A percentile compares a stretch with the other conserved stretches of the same genome.
Conservation (phyloP, 2,797 vertebrate species). For the Garrulus glandarius region DNA sequence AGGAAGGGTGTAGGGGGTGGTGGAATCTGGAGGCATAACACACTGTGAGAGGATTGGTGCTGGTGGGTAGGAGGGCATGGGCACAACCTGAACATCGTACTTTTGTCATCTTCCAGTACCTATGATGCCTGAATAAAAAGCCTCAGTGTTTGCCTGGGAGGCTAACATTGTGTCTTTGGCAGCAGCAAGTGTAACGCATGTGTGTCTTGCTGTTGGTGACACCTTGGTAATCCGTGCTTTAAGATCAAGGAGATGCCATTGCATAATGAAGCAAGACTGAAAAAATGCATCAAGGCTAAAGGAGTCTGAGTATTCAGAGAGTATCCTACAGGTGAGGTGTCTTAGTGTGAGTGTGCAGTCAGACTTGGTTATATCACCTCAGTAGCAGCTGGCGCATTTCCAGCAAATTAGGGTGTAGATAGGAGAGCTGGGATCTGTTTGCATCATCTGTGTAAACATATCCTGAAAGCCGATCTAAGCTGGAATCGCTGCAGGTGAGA, state of each 20-base stretch:
- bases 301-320: not conserved
- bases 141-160: not conserved
- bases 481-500: not conserved
- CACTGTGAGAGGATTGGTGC: not conserved
- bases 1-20: not conserved
- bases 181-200: not conserved
- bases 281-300: not conserved
- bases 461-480: not conserved
- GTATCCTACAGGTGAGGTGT: not conserved
- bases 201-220: not conserved
- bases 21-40: not conserved
- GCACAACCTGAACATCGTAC: accelerated
- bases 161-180: not conserved
- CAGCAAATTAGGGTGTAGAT: not conserved
- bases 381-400: not conserved
- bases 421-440: not conserved
- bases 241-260: not conserved
- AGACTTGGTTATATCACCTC: not conserved
- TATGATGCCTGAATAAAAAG: not conserved
- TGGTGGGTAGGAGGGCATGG: not conserved
- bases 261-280: not conserved
- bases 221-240: not conserved
- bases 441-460: not conserved
- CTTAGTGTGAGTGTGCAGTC: not conserved
- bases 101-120: not conserved